Evolutionary conservation across 2,113 vertebrate species (phyloP), one percentile per base, ranked within the genome.

Genomic region (Lepus americanus): DNA sequence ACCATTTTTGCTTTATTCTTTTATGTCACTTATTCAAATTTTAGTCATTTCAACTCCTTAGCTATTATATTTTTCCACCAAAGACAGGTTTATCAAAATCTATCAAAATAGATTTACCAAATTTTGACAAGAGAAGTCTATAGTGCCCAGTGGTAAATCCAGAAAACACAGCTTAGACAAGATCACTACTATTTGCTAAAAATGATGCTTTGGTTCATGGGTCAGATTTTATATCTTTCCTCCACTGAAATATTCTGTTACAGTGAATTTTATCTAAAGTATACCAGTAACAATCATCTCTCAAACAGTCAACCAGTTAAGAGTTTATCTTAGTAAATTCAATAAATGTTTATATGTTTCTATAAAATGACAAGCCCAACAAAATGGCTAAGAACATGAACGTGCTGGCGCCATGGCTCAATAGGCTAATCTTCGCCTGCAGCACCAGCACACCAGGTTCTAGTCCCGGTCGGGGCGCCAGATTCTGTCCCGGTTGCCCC

Each of bases 181-280:
- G 6, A 72, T 25, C 31, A 85, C 61, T 81, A 55, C 36, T 39
- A 87, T 25, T 39, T 92, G 36, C 36, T 86, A 81, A 92, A 27
- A 95, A 53, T 79, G 73, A 55, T 73, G 59, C 27, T 69, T 25
- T 95, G 19, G 51, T 92, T 87, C n/a, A 63, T 77, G 12, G 3
- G 31, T 92, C 49, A 84, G 93, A 85, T 64, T 81, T 81, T 89
- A 89, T 72, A 12, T n/a, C 88, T 90, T 66, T 66, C 66, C 61
- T 84, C 73, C n/a, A 94, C n/a, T 92, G 53, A 92, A 92, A 70
- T 70, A 92, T 13, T 83, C 3, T 69, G 16, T 73, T 64, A 90
- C 11, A 74, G 5, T 44, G 33, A 29, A 95, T 36, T 82, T 87
- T 84, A 69, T 20, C 72, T 19, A 86, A 59, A 94, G 33, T 19